Evolutionary conservation across 2,888 invertebrate species (phyloP), one percentile per base, ranked within the genome.

Genomic region (Autographa gamma): DNA sequence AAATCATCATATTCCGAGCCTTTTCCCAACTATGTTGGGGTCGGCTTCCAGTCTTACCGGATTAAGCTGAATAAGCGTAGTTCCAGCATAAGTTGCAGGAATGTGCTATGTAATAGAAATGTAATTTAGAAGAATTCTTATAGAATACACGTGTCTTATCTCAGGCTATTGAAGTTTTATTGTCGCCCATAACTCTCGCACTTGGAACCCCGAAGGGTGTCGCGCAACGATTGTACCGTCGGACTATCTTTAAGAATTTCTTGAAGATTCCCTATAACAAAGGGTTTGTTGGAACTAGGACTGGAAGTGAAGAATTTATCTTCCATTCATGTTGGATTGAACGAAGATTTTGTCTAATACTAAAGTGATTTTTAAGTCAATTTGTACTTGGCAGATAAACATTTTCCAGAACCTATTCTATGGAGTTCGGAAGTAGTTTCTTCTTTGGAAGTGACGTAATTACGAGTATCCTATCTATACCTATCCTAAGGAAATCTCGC

Each of bases 81-180:
- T n/a, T n/a, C n/a, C n/a, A n/a, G n/a, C n/a, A n/a, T n/a, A n/a
- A n/a, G n/a, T n/a, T n/a, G n/a, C n/a, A 63, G 43, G 61, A 76
- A 76, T 76, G 63, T 63, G 16, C 25, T 56, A 14, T 60, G 71
- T 63, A 76, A 76, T 76, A 80, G 77, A 76, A 76, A 80, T 66
- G 71, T 80, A 80, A 80, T 76, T 66, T 41, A 66, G 60, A 65
- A 76, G 81, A 58, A 76, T 80, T 61, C 72, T 66, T 77, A 19
- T 43, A 52, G 25, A 66, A 25, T 80, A 76, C 76, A 76, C 81
- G 76, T 76, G 77, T 80, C 64, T 41, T 32, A 31, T 64, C 60
- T 66, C 71, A 76, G 63, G 77, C 54, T 56, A 80, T 71, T 77
- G 63, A 66, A 80, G 73, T 66, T 80, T 77, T 71, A 71, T 80